Evolutionary conservation across 2,888 invertebrate genomes (phyloP), one percentile per base, ranked within the genome.

Genomic region (Stenoptilia bipunctidactyla): DNA sequence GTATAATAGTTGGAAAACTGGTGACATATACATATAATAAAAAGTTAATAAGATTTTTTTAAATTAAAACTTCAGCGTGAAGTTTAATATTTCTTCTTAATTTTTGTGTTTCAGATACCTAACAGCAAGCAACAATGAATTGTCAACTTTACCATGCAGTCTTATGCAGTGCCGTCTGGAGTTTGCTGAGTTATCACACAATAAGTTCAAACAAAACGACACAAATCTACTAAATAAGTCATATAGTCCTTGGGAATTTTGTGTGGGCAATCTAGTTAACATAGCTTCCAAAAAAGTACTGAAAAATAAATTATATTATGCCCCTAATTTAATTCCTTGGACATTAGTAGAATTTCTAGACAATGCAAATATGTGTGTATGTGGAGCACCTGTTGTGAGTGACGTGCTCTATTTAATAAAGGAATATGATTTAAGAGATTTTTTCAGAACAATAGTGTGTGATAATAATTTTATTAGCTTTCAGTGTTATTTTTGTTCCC

Each of bases 401-500:
- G 56, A 66, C 15, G 52, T 45, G 15, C 61, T 56, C 45, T 66
- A 55, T 47, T 38, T 68, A n/a, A 52, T 61, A 45, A 60, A 69
- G 53, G 54, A 69, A 55, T 67, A 61, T 74, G 55, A 71, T 50
- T 54, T 76, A 50, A 66, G 71, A 58, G 56, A 71, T 45, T 63
- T 69, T 66, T 66, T 73, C 59, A 52, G 71, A 66, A 57, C 67
- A 48, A 63, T 74, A 51, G 61, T 74, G 45, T 62, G 74, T 67
- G 60, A 74, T 60, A 54, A 60, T 53, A 61, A 61, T 50, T 61
- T 66, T 51, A 56, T 61, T 46, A 61, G 60, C 50, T 84, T 88
- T 52, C 87, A 89, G 53, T 88, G 87, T 57, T 87, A 83, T 55
- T 89, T 86, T 62, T 90, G 90, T 62, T 89, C 88, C 15, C 56